These are phyloP conservation scores for Scelioninae gen. 2 DNA, from an alignment of 2,888 invertebrate genomes.

Conservation along the genomic window DNA sequence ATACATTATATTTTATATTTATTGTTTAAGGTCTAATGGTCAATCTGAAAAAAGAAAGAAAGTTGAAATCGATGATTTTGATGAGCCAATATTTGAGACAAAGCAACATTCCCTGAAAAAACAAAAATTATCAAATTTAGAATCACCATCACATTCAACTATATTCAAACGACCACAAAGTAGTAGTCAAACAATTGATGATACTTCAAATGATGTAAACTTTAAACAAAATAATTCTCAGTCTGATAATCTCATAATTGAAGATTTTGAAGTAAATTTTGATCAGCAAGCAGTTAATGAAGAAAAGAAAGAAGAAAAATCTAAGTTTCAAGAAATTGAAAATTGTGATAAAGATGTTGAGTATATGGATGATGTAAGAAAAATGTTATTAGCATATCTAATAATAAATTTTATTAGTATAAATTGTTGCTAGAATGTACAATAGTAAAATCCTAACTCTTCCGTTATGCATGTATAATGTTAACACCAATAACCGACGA, in stretches of 20 bases:
- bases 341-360: conserved; percentile 55
- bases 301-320: conserved; percentile 1
- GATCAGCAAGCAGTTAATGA: conserved; percentile 22
- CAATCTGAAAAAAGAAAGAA: conserved; percentile 36
- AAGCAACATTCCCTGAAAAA: conserved; percentile 20
- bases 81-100: conserved; percentile 54
- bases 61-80: conserved; percentile 38
- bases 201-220: conserved; percentile 17
- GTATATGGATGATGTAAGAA: conserved; percentile 64
- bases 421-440: too few species aligned
- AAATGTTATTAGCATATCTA: not conserved
- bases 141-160: not conserved
- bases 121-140: conserved; percentile 13
- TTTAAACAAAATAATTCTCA: conserved; percentile 8
- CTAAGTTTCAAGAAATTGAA: conserved; percentile 11
- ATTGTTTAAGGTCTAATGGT: conserved; percentile 9
- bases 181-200: conserved; percentile 45
- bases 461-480: too few species aligned
- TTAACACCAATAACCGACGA: too few species aligned
- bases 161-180: conserved; percentile 33
- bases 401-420: too few species aligned
- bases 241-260: conserved; percentile 16
- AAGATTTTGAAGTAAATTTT: conserved; percentile 22
- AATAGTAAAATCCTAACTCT: too few species aligned
- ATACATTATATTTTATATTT: not conserved